These are phyloP conservation scores for Leptinotarsa defecta DNA, from an alignment of 1,140 invertebrate species.

Conservation along the genomic window DNA sequence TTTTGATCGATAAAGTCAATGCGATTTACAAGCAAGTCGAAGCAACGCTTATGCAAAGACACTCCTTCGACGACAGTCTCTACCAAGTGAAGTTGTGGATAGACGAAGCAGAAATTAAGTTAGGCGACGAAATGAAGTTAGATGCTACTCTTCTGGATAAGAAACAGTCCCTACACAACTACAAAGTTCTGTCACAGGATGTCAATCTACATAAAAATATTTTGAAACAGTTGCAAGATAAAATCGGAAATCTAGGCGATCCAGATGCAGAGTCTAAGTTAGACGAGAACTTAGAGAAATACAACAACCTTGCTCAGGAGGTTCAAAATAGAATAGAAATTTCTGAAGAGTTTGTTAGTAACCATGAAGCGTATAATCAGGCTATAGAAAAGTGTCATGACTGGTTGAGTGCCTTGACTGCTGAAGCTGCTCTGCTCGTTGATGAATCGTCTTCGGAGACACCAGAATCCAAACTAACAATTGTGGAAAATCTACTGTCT, in stretches of 20 bases:
- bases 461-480: slow-evolving; percentile 72
- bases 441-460: slow-evolving; percentile 74
- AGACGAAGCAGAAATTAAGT: slow-evolving; percentile 71
- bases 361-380: slow-evolving; percentile 83
- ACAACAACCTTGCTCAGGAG: slow-evolving; percentile 69
- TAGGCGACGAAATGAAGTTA: slow-evolving; percentile 69
- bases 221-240: slow-evolving; percentile 76
- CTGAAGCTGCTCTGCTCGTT: slow-evolving; percentile 67
- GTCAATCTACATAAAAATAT: slow-evolving; percentile 79
- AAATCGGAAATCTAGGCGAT: slow-evolving; percentile 74
- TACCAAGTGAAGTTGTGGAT: slow-evolving; percentile 83
- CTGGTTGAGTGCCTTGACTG: slow-evolving; percentile 71
- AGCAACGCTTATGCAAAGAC: slow-evolving; percentile 82
- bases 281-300: slow-evolving; percentile 69
- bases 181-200: slow-evolving; percentile 79
- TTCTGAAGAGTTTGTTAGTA: slow-evolving; percentile 73
- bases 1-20: slow-evolving; percentile 81
- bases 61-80: slow-evolving; percentile 88
- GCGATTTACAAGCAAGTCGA: slow-evolving; percentile 84
- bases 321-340: slow-evolving; percentile 69
- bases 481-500: slow-evolving; percentile 76
- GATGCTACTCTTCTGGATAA: slow-evolving; percentile 81
- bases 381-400: slow-evolving; percentile 76
- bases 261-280: slow-evolving; percentile 74
- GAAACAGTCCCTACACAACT: slow-evolving; percentile 78